Evolutionary conservation across 2,888 invertebrate genomes (phyloP).

Genomic region (Parnassius apollo): DNA sequence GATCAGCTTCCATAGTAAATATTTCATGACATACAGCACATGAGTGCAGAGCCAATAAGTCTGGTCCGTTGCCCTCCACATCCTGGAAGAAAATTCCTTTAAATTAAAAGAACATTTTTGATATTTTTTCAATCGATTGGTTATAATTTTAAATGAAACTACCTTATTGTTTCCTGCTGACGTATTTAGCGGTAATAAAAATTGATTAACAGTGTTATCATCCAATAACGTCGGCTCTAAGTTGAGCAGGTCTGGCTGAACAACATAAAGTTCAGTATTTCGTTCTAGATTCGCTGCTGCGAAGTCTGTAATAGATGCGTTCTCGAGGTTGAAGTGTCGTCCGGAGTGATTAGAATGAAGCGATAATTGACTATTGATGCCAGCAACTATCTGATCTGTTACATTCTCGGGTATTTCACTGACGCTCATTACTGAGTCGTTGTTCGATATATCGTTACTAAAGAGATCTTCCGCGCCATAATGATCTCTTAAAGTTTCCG

Average conservation of each 20-base stretch:
- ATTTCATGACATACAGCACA: constrained; percentile 73
- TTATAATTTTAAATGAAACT: constrained; percentile 6
- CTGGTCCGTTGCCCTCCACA: constrained; percentile 49
- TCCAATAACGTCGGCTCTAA: constrained; percentile 66
- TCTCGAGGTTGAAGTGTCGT: constrained; percentile 54
- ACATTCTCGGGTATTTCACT: constrained; percentile 41
- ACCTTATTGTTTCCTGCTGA: constrained; percentile 48
- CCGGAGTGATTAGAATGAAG: constrained; percentile 60
- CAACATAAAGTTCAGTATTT: constrained; percentile 49
- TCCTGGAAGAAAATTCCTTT: constrained; percentile 43
- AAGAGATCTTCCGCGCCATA: constrained; percentile 59
- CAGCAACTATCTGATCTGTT: constrained; percentile 45
- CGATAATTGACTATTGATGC: constrained; percentile 51
- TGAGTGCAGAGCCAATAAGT: constrained; percentile 64
- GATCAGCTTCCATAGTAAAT: constrained; percentile 68
- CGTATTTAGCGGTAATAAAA: constrained; percentile 60
- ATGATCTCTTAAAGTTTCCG: constrained; percentile 52
- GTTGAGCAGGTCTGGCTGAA: constrained; percentile 58
- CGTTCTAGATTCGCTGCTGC: constrained; percentile 32
- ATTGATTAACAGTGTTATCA: constrained; percentile 71
- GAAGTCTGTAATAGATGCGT: constrained; percentile 39
- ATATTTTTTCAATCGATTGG: background rate
- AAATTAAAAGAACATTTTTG: constrained; percentile 5
- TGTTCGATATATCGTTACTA: constrained; percentile 38
- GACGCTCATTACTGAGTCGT: constrained; percentile 19